Base-by-base conservation (phyloP, 2,888 invertebrate genomes). In the Mesorhabditis belari region DNA sequence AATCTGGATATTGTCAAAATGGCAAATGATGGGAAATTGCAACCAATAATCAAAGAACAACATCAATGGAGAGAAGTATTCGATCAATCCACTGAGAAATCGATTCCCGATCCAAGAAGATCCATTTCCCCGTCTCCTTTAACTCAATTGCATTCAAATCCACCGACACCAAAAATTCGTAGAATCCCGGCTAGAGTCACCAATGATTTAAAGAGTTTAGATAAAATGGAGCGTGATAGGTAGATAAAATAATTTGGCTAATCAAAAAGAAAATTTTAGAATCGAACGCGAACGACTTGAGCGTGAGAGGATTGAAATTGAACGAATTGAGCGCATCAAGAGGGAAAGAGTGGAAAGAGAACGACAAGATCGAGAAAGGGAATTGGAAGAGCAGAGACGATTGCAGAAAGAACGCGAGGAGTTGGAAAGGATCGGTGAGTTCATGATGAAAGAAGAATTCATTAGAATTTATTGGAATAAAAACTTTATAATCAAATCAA, bases 301-400 rank as follows among this genome's bases (percentile, higher is more conserved):
- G 49, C 64, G 67, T 57, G 66, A 76, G 64, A 62, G 75, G 24
- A 64, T 73, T 53, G 75, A 75, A 58, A 75, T 77, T 54, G 77
- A 77, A 58, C 69, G 79, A 24, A 77, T 79, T 57, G 79, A 79
- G 58, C 67, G 77, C 23, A 78, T 78, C 65, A 76, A 75, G 61
- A 66, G 76, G 19, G 78, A 77, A 58, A 65, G 74, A 50, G 62
- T 73, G 25, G 77, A 77, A 53, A 63, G 68, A 50, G 77, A 78
- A 55, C 64, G 71, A 26, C 55, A 61, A 19, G 73, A 77, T 21
- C 57, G 63, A n/a, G 71, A 76, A 55, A 65, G 71, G 53, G 67
- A 62, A 27, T 63, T 63, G 27, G 69, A 70, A 27, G 74, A 69
- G 51, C 67, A 71, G 28, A 66, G 67, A 0, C 27, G 71, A n/a